Evolutionary conservation across 2,888 invertebrate genomes (phyloP).

Genomic region (Augiades crinisus): DNA sequence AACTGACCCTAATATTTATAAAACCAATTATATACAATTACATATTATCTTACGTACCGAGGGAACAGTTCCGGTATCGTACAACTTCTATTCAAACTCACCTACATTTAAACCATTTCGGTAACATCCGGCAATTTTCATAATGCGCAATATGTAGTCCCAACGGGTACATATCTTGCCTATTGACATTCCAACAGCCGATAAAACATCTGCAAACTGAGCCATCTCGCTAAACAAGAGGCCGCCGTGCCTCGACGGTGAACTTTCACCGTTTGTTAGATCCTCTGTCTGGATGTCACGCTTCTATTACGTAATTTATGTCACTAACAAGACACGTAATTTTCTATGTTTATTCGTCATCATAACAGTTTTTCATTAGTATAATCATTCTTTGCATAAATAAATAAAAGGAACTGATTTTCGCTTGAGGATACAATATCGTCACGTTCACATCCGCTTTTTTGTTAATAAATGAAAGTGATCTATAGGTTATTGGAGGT

Average conservation of each 20-base stretch:
- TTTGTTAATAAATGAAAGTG: too few relatives aligned
- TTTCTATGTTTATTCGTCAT: conserved; percentile 25
- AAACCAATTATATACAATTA: too few relatives aligned
- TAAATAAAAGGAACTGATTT: too few relatives aligned
- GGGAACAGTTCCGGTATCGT: too few relatives aligned
- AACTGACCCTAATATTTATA: too few relatives aligned
- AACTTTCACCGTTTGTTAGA: conserved; percentile 75
- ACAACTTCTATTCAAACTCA: neutral
- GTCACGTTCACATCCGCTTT: too few relatives aligned
- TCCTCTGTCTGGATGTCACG: conserved; percentile 34
- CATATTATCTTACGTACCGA: too few relatives aligned
- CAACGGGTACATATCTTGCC: conserved; percentile 1
- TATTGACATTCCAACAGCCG: conserved; percentile 44
- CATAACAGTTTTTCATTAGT: neutral
- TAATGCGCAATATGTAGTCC: conserved; percentile 30
- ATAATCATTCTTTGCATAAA: too few relatives aligned
- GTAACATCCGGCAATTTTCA: conserved; percentile 34
- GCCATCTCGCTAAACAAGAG: conserved; percentile 37
- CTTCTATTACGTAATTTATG: conserved; percentile 49
- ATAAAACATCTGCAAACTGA: conserved; percentile 37
- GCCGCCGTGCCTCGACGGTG: conserved; percentile 34
- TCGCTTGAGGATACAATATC: neutral
- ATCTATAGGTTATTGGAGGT: too few relatives aligned
- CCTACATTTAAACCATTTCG: neutral
- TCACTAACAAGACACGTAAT: conserved; percentile 42